These are phyloP conservation scores for Anthoscopus minutus DNA, from an alignment of 2,113 vertebrate genomes.

Conservation along the genomic window DNA sequence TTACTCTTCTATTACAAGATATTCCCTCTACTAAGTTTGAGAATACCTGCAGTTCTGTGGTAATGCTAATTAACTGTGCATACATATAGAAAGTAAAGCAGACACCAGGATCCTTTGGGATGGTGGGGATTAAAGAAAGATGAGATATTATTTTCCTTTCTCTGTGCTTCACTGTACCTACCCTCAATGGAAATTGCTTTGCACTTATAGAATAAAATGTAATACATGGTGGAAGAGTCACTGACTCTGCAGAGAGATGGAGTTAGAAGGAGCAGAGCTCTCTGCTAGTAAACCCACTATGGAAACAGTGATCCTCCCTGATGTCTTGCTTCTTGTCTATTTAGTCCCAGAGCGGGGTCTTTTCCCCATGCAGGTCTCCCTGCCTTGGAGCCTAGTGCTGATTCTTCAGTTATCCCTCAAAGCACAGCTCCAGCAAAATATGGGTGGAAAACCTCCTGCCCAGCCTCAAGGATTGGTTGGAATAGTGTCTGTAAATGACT, in stretches of 20 bases:
- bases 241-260: neutral
- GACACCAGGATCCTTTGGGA: conserved; percentile 23
- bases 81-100: conserved; percentile 43
- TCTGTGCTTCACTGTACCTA: conserved; percentile 6
- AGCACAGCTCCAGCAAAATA: neutral
- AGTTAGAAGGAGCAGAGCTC: neutral
- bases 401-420: neutral
- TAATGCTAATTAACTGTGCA: conserved; percentile 51
- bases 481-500: neutral
- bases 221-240: neutral
- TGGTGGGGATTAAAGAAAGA: conserved; percentile 44
- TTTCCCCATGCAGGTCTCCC: neutral
- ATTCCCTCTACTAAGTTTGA: conserved; percentile 29
- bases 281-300: neutral
- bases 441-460: neutral
- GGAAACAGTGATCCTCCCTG: neutral
- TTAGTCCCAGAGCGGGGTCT: neutral
- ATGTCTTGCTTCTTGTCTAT: neutral
- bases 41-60: conserved; percentile 47
- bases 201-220: neutral
- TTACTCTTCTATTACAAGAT: conserved; percentile 51
- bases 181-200: neutral
- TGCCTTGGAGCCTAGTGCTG: neutral
- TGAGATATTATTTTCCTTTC: conserved; percentile 41
- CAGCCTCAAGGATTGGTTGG: neutral